Conservation (phyloP, 23 tunicate genomes). For the Ciona savignyi region DNA sequence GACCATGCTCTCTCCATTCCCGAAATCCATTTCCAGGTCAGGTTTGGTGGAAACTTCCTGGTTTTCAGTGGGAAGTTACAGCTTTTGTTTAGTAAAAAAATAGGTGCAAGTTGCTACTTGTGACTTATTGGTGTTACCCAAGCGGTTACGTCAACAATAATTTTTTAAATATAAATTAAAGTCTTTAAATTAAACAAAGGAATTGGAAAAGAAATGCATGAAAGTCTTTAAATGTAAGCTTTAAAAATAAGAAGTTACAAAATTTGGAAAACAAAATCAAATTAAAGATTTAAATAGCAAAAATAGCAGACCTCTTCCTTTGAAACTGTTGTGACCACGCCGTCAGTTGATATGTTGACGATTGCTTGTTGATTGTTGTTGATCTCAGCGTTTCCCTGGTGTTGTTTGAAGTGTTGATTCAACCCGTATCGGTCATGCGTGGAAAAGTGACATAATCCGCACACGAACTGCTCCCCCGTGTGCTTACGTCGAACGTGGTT, state of each 20-base stretch:
- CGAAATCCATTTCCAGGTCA: not conserved
- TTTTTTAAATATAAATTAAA: too few species aligned
- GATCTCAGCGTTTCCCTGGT: conserved; percentile 18
- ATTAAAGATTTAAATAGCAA: too few species aligned
- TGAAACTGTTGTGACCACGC: not conserved
- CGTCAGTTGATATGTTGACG: conserved; percentile 1
- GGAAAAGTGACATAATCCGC: conserved; percentile 71
- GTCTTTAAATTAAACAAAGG: too few species aligned
- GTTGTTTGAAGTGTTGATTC: conserved; percentile 84
- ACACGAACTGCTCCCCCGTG: conserved; percentile 89
- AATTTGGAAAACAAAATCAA: not conserved
- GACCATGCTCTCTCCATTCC: not conserved
- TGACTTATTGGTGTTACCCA: too few species aligned
- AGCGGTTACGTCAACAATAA: too few species aligned
- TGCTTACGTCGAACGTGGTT: conserved; percentile 77
- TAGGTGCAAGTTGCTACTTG: too few species aligned
- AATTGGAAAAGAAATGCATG: too few species aligned
- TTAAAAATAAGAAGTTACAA: too few species aligned
- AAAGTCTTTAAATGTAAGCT: not conserved
- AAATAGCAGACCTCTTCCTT: not conserved
- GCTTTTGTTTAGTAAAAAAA: too few species aligned
- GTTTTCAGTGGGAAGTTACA: too few species aligned
- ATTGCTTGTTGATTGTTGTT: conserved; percentile 2
- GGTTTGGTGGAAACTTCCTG: too few species aligned
- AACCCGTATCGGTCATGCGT: conserved; percentile 75